Percentiles rank a stretch among this genome's conserved stretches.
phyloP scores from a whole-genome alignment of 2,113 vertebrate genomes.

The Pseudopipra pipra region DNA sequence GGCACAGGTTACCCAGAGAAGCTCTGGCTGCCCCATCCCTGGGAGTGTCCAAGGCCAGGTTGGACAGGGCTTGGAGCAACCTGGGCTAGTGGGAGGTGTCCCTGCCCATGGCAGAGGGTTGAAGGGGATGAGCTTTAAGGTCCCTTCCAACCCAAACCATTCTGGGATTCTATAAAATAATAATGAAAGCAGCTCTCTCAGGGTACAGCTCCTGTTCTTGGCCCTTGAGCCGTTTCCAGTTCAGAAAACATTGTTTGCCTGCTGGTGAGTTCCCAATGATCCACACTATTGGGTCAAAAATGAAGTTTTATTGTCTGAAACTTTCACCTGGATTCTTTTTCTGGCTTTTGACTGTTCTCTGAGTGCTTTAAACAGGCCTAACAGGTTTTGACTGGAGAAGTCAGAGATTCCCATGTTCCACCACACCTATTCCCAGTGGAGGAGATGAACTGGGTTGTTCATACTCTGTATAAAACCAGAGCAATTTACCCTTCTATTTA shows the following conservation, averaged over 20 bases:
- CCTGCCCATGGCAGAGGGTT: not conserved
- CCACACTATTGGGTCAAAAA: not conserved
- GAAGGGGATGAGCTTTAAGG: rapidly evolving
- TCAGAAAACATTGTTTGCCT: not conserved
- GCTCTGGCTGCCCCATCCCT: not conserved
- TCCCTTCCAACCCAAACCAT: not conserved
- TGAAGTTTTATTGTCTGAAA: not conserved
- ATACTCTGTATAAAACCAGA: not conserved
- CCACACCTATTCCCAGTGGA: not conserved
- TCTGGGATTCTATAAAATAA: not conserved
- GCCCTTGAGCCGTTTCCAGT: not conserved
- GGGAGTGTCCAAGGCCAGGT: not conserved
- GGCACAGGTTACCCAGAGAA: not conserved
- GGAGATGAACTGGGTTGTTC: not conserved
- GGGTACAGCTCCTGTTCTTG: not conserved
- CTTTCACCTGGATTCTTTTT: not conserved
- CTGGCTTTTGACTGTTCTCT: not conserved
- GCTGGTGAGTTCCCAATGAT: not conserved
- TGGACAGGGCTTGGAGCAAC: not conserved
- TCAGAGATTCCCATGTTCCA: not conserved
- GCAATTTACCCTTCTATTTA: conserved; percentile 15
- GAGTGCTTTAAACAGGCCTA: not conserved
- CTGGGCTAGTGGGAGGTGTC: not conserved
- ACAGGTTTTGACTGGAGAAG: not conserved
- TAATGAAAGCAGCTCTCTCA: not conserved